Evolutionary conservation across 2,888 invertebrate species (phyloP).

Genomic region (Neoaliturus tenellus): DNA sequence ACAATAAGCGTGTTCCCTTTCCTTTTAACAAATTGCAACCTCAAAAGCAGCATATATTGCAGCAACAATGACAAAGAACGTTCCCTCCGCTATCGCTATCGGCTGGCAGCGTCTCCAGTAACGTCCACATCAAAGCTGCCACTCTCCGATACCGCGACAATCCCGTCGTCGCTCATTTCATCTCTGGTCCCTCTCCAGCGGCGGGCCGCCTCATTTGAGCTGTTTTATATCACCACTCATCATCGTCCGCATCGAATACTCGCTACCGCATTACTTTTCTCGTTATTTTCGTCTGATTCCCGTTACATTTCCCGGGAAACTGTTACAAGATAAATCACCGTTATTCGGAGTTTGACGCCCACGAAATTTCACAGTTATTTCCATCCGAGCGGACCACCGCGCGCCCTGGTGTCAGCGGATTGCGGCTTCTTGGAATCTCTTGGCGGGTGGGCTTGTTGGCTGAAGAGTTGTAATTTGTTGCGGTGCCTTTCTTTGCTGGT

Average conservation of each 20-base stretch:
- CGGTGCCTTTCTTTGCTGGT: too few species aligned
- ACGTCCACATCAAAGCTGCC: background rate
- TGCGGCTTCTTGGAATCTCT: background rate
- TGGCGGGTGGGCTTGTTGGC: background rate
- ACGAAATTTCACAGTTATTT: background rate
- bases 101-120: background rate
- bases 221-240: slow-evolving; percentile 3
- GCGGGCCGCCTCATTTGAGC: slow-evolving; percentile 6
- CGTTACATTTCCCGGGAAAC: background rate
- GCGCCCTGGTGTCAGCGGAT: background rate
- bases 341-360: background rate
- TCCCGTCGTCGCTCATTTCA: background rate
- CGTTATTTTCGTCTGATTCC: background rate
- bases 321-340: background rate
- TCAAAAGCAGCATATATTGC: background rate
- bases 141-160: background rate
- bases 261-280: background rate
- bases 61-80: background rate
- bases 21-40: background rate
- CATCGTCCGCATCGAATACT: slow-evolving; percentile 8
- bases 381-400: background rate
- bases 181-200: slow-evolving; percentile 21
- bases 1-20: background rate
- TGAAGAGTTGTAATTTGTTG: background rate
- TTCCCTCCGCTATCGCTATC: background rate